These are phyloP conservation scores for Zaprionus vittiger DNA, from an alignment of 1,140 invertebrate genomes.

Conservation along the genomic window DNA sequence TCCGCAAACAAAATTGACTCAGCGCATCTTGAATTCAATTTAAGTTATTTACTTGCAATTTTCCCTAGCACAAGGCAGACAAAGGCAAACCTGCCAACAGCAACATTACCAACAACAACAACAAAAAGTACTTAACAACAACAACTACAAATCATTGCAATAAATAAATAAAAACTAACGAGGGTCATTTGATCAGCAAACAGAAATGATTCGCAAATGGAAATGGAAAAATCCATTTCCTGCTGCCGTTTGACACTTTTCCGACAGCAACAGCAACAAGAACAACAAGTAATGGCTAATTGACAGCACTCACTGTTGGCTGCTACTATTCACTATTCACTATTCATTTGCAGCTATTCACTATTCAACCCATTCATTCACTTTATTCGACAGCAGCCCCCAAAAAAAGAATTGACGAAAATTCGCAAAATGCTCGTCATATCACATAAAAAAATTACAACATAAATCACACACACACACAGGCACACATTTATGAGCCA, in stretches of 20 bases:
- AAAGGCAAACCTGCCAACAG: too few relatives aligned
- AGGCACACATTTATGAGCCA: conserved; percentile 26
- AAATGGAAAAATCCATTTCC: conserved; percentile 7
- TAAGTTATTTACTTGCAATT: background rate
- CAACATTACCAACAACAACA: background rate
- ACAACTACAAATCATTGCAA: background rate
- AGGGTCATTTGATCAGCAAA: conserved; percentile 7
- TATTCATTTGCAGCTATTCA: conserved; percentile 15
- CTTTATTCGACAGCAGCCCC: conserved; percentile 8
- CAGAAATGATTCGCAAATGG: conserved; percentile 45
- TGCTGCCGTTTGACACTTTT: background rate
- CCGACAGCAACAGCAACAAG: conserved; percentile 9
- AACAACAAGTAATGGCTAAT: conserved; percentile 38
- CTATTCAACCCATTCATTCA: conserved; percentile 15
- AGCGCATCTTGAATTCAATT: conserved; percentile 29
- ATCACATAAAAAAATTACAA: conserved; percentile 79
- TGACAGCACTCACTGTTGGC: conserved; percentile 22
- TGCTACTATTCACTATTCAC: conserved; percentile 6
- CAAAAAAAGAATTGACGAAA: conserved; percentile 53
- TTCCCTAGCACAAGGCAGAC: too few relatives aligned
- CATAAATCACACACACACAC: conserved; percentile 73
- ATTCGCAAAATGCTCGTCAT: conserved; percentile 54
- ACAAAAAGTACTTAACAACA: background rate
- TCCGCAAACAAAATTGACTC: conserved; percentile 29
- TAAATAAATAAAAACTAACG: conserved; percentile 3